Percentiles rank a stretch among this genome's conserved stretches.
Conservation (phyloP, 2,113 vertebrate genomes). For the Dendrocopos noguchii region DNA sequence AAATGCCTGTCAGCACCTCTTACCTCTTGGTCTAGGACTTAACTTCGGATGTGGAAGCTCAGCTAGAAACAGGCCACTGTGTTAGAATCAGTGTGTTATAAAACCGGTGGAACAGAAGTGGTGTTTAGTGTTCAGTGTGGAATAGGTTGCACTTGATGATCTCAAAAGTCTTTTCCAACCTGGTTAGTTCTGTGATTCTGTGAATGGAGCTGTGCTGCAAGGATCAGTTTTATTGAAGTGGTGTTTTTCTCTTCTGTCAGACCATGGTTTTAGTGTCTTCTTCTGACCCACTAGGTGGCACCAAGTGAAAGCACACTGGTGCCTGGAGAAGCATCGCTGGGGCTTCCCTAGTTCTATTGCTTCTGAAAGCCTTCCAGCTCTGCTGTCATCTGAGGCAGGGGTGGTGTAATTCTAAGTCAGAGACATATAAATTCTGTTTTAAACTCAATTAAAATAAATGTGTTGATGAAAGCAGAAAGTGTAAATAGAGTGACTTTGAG, state of each 20-base stretch:
- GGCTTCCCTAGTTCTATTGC: not conserved
- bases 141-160: no score
- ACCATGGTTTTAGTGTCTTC: not conserved
- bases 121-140: not conserved
- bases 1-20: not conserved
- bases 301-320: not conserved
- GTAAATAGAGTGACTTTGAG: not conserved
- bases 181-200: no score
- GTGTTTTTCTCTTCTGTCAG: not conserved
- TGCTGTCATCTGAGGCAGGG: not conserved
- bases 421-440: not conserved
- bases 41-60: not conserved
- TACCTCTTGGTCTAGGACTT: not conserved
- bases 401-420: not conserved
- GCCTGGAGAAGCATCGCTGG: not conserved
- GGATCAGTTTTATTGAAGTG: not conserved
- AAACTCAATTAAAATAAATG: not conserved
- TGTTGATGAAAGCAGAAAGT: not conserved
- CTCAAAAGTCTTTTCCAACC: no score
- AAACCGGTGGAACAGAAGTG: not conserved
- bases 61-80: not conserved
- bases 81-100: not conserved
- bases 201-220: not conserved
- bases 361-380: not conserved
- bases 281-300: conserved; percentile 3